phyloP scores from a whole-genome alignment of 1,140 invertebrate genomes.

The Drosophila virilis region DNA sequence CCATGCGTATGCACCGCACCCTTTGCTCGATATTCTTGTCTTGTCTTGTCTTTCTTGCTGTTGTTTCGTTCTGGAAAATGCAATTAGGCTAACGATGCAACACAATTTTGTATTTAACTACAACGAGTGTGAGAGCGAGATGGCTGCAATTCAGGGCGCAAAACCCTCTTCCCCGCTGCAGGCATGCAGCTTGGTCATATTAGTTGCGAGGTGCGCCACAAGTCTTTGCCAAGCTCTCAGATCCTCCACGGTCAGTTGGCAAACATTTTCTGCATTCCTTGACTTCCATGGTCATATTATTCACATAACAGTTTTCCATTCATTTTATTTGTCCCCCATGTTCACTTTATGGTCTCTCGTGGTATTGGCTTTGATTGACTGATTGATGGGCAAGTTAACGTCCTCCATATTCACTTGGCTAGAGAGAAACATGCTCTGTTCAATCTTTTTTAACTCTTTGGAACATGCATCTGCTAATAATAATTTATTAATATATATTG shows the following conservation, averaged over 20 bases:
- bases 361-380: no score
- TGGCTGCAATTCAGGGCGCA: background rate
- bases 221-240: background rate
- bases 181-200: slow-evolving; percentile 1
- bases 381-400: no score
- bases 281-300: no score
- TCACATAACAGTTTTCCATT: no score
- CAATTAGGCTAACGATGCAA: slow-evolving; percentile 82
- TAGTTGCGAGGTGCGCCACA: background rate
- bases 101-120: slow-evolving; percentile 80
- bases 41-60: slow-evolving; percentile 14
- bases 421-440: no score
- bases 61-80: slow-evolving; percentile 59
- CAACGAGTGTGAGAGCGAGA: slow-evolving; percentile 48
- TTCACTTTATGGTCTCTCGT: no score
- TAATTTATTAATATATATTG: no score
- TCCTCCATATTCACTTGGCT: no score
- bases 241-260: background rate
- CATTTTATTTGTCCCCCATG: no score
- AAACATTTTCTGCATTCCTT: background rate
- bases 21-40: slow-evolving; percentile 30
- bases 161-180: background rate
- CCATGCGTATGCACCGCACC: background rate
- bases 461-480: no score
- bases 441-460: no score